Evolutionary conservation across 2,888 invertebrate species (phyloP).

Genomic region (Alviniconcha strummeri): DNA sequence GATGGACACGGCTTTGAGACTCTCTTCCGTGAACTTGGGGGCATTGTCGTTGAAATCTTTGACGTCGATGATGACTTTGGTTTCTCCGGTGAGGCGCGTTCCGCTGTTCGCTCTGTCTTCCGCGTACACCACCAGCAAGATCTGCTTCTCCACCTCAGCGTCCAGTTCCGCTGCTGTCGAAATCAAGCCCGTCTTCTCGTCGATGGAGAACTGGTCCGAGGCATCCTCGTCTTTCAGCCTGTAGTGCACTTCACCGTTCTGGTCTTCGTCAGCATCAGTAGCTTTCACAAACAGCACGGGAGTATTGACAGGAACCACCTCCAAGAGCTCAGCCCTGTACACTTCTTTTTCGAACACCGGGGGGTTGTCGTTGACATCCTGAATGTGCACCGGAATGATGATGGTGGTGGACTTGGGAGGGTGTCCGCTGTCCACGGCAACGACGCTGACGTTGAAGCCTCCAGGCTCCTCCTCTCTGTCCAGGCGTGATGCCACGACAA

Average conservation of each 20-base stretch:
- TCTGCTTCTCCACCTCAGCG: constrained; percentile 86
- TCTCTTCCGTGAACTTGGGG: constrained; percentile 83
- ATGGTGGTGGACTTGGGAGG: constrained; percentile 53
- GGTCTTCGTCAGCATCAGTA: constrained; percentile 87
- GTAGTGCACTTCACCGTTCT: constrained; percentile 88
- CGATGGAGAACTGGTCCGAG: constrained; percentile 89
- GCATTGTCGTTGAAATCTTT: constrained; percentile 96
- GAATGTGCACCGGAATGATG: constrained; percentile 86
- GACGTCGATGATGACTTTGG: constrained; percentile 86
- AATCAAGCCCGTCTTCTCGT: constrained; percentile 91
- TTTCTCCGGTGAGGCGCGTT: constrained; percentile 87
- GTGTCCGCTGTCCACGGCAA: constrained; percentile 87
- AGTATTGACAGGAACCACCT: constrained; percentile 91
- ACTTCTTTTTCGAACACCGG: constrained; percentile 82
- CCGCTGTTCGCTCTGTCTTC: constrained; percentile 82
- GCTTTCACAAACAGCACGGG: constrained; percentile 80
- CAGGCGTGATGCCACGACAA: constrained; percentile 85
- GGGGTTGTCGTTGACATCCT: constrained; percentile 88
- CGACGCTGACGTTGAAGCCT: constrained; percentile 90
- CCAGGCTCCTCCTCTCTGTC: constrained; percentile 86
- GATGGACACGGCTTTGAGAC: constrained; percentile 78
- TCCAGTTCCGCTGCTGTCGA: constrained; percentile 89
- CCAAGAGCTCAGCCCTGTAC: constrained; percentile 90
- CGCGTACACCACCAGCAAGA: constrained; percentile 60
- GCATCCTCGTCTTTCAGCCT: constrained; percentile 88